Evolutionary conservation across 2,797 vertebrate species (phyloP).

Genomic region (Avahi laniger): DNA sequence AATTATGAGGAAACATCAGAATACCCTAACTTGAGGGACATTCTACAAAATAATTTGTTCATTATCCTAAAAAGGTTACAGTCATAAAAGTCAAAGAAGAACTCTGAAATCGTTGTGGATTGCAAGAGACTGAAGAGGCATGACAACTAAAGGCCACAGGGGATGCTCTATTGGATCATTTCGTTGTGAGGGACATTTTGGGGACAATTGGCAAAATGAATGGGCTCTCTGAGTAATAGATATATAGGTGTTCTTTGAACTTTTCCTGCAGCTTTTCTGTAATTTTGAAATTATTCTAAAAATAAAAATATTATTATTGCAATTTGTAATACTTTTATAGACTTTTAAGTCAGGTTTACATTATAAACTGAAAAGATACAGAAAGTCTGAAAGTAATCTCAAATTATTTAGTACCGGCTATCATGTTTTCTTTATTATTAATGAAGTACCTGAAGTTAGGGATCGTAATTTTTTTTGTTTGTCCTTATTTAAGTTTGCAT

Average conservation of each 20-base stretch:
- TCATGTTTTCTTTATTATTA: neutral
- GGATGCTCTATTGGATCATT: neutral
- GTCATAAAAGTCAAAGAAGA: neutral
- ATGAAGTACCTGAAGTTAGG: neutral
- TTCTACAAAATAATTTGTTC: neutral
- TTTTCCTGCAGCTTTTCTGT: neutral
- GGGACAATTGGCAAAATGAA: neutral
- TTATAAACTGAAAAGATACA: neutral
- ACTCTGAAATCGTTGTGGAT: neutral
- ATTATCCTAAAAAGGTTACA: neutral
- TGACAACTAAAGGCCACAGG: neutral
- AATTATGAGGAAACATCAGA: neutral
- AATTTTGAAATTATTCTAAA: constrained; percentile 39
- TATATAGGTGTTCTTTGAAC: neutral
- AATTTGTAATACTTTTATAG: neutral
- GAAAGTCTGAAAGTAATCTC: neutral
- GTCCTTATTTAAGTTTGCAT: neutral
- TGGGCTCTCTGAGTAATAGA: neutral
- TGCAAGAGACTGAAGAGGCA: neutral
- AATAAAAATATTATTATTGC: neutral
- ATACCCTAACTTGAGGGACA: neutral
- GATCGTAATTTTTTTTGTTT: neutral
- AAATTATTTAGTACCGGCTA: neutral
- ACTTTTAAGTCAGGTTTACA: neutral
- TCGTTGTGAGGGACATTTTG: neutral